Evolutionary conservation across 1,140 invertebrate genomes (phyloP).

Genomic region (Polypedilum pembai): DNA sequence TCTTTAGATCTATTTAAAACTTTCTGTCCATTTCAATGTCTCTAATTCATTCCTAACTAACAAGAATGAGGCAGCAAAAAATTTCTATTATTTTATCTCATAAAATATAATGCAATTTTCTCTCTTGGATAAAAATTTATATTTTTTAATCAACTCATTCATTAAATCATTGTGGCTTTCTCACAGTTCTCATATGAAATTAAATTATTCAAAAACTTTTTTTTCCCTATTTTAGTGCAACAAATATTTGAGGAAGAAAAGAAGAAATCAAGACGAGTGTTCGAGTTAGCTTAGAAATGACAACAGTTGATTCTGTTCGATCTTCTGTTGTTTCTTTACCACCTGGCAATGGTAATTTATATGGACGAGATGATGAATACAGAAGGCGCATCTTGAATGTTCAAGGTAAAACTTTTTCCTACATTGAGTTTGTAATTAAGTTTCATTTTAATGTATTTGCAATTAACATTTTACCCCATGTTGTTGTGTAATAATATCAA

Average conservation of each 20-base stretch:
- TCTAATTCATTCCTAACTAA: too few species aligned
- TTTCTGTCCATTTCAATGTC: too few species aligned
- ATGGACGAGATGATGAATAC: not conserved
- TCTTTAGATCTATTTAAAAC: too few species aligned
- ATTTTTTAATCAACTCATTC: not conserved
- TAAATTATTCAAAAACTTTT: not conserved
- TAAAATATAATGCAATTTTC: not conserved
- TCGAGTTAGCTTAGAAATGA: too few species aligned
- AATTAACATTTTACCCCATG: too few species aligned
- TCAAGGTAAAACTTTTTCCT: not conserved
- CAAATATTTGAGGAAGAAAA: not conserved
- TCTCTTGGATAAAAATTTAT: not conserved
- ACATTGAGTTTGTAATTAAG: too few species aligned
- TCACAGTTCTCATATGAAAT: not conserved
- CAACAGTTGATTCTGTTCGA: not conserved
- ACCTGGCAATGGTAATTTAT: not conserved
- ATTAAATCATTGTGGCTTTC: constrained; percentile 17
- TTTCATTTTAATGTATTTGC: too few species aligned
- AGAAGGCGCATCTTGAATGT: not conserved
- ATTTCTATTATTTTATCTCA: not conserved
- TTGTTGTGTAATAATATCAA: too few species aligned
- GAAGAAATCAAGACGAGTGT: not conserved
- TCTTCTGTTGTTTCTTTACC: not conserved
- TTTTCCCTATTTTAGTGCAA: not conserved
- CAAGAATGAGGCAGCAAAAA: not conserved